phyloP scores from a whole-genome alignment of 2,888 invertebrate genomes.

The Meteorus cinctellus region DNA sequence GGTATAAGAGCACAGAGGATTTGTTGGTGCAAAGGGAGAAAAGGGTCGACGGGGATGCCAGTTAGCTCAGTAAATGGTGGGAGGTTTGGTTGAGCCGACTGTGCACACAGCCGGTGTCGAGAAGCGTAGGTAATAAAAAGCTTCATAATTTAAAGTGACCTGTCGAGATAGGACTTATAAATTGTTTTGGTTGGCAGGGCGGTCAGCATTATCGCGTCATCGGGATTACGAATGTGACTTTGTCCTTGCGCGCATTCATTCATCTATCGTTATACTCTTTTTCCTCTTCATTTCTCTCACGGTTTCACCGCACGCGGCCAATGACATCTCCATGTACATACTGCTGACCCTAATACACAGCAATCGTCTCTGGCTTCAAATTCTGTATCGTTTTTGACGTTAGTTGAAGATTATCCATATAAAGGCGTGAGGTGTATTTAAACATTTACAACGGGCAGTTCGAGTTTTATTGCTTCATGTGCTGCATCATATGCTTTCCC shows the following conservation, averaged over 20 bases:
- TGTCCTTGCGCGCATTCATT: conserved; percentile 33
- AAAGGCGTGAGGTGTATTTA: conserved; percentile 57
- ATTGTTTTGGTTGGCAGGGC: conserved; percentile 63
- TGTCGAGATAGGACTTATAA: conserved; percentile 66
- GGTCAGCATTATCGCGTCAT: conserved; percentile 67
- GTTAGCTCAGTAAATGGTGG: neutral
- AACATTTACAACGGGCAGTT: conserved; percentile 25
- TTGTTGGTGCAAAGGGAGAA: conserved; percentile 13
- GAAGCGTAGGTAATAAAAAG: conserved; percentile 60
- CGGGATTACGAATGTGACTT: conserved; percentile 61
- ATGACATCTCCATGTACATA: neutral
- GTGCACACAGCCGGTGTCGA: conserved; percentile 36
- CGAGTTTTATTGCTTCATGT: conserved; percentile 8
- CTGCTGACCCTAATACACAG: neutral
- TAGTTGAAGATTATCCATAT: conserved; percentile 56
- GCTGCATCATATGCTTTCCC: neutral
- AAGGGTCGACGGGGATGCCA: conserved; percentile 25
- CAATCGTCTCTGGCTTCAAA: conserved; percentile 11
- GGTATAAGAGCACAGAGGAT: neutral
- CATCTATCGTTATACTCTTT: neutral
- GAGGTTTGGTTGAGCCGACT: conserved; percentile 23
- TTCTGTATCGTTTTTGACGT: conserved; percentile 62
- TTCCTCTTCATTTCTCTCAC: neutral
- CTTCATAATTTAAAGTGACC: conserved; percentile 65
- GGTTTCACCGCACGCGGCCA: neutral